Base-by-base conservation (phyloP, 2,888 invertebrate species). In the Pheosia gnoma region DNA sequence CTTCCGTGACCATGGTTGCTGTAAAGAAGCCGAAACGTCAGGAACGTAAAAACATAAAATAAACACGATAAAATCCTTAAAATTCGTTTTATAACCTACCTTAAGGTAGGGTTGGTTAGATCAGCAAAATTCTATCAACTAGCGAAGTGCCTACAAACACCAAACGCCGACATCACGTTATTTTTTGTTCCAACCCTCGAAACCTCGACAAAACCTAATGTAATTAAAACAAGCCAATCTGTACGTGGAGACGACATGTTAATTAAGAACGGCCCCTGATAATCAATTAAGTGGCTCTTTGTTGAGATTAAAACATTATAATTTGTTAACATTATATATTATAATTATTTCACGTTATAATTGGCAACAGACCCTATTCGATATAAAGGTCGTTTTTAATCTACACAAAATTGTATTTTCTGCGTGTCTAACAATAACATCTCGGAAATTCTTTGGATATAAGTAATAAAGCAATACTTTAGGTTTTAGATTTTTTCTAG, bases 251-350 rank as follows among this genome's bases (percentile, higher is more conserved):
- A 71, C 72, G 84, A 83, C 83, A 74, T 77, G 79, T 83, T 85
- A 84, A 85, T 85, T 84, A 84, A 75, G 67, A 68, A 61, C 59
- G 68, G 61, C 65, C 58, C 68, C 70, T 70, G 71, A 74, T 78
- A 76, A 81, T 79, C 78, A 84, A 85, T 84, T 82, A 78, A 74
- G 68, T 75, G 68, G 62, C 72, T 73, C 76, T 76, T 78, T 80
- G 70, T 74, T 63, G 72, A 67, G 74, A 76, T 73, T 73, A 76
- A 79, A 76, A 78, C 25, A 25, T 25, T 25, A 25, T 25, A 25
- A 25, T 25, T 25, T 25, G 25, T 25, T 1, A 25, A 25, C 25
- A 25, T 25, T 25, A 25, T 25, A 25, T 25, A 25, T 25, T 25
- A 25, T 25, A 25, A 25, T 25, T 25, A 25, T 25, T 78, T 70